These are phyloP conservation scores for Trochalopteron elliotii DNA, from an alignment of 2,113 vertebrate species.

Conservation along the genomic window DNA sequence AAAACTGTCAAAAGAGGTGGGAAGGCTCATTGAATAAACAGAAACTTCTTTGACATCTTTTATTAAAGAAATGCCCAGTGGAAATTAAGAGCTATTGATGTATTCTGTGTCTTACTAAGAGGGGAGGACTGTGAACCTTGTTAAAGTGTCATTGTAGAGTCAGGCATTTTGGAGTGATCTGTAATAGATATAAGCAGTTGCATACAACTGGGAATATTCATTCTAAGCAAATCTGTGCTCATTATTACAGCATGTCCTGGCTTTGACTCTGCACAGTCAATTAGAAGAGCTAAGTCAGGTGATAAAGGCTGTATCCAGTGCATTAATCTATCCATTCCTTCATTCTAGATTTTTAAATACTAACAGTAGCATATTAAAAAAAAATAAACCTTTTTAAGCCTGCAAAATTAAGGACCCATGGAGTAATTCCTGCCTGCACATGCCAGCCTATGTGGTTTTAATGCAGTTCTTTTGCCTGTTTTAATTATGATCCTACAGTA, in stretches of 20 bases:
- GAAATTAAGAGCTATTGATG: not conserved
- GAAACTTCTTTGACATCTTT: not conserved
- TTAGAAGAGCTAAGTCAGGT: not conserved
- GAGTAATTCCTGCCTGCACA: not conserved
- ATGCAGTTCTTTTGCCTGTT: not conserved
- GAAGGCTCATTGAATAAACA: not conserved
- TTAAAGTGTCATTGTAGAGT: not conserved
- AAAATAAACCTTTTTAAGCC: not conserved
- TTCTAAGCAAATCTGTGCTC: not conserved
- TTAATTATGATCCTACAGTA: not conserved
- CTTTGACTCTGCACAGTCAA: not conserved
- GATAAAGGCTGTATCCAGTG: not conserved
- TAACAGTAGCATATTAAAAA: not conserved
- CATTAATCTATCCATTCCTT: not conserved
- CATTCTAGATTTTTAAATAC: not conserved
- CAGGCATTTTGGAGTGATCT: not conserved
- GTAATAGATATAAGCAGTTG: not conserved
- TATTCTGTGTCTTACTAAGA: fast-evolving
- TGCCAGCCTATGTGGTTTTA: not conserved
- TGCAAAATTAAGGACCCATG: not conserved
- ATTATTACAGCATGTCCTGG: not conserved
- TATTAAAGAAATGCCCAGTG: not conserved
- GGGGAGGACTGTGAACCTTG: not conserved
- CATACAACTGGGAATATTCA: not conserved
- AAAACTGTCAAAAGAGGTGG: not conserved